These are phyloP conservation scores for Tuta absoluta DNA, from an alignment of 2,888 invertebrate species.

Conservation along the genomic window DNA sequence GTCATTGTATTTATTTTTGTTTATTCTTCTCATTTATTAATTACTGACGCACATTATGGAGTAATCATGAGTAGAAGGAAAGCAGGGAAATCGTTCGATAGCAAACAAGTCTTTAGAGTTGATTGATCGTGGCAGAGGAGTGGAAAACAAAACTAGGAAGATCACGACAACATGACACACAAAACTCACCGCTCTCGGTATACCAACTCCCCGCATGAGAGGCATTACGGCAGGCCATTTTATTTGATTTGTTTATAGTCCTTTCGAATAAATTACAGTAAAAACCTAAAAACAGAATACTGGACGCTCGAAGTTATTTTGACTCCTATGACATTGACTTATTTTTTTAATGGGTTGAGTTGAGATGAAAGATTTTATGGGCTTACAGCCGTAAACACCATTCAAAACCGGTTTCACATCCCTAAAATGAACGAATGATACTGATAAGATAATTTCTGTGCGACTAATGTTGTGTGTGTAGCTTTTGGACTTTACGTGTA, in stretches of 20 bases:
- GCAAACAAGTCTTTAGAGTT: not conserved
- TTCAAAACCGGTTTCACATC: not conserved
- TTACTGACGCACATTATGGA: too few relatives aligned
- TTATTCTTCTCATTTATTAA: not conserved
- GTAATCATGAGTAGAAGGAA: not conserved
- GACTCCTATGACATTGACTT: not conserved
- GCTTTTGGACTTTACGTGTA: too few relatives aligned
- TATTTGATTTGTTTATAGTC: constrained; percentile 29
- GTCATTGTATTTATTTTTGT: constrained; percentile 17
- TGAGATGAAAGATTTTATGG: not conserved
- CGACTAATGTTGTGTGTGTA: too few relatives aligned
- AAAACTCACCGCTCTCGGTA: constrained; percentile 88
- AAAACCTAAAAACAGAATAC: not conserved
- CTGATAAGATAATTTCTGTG: not conserved
- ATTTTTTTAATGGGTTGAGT: not conserved
- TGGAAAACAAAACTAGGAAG: not conserved
- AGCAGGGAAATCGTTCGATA: not conserved
- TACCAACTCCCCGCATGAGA: constrained; percentile 98
- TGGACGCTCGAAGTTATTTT: not conserved
- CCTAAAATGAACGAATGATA: not conserved
- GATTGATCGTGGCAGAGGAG: not conserved
- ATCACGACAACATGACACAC: not conserved
- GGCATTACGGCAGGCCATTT: constrained; percentile 89
- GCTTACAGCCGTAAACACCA: not conserved
- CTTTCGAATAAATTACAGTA: not conserved